Evolutionary conservation across 1,140 invertebrate species (phyloP).

Genomic region (Samia ricini): DNA sequence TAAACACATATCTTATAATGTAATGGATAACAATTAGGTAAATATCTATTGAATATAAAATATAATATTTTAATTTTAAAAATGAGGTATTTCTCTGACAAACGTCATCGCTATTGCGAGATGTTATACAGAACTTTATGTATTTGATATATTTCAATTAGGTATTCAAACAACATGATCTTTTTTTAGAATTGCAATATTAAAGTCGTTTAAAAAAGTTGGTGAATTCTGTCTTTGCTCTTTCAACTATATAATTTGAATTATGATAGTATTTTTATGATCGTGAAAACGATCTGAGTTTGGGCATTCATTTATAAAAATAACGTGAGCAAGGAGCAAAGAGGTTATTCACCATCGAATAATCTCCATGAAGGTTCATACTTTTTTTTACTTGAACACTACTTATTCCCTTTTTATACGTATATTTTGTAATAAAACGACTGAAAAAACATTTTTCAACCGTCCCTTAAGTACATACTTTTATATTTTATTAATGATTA

Average conservation of each 20-base stretch:
- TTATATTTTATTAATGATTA: background rate
- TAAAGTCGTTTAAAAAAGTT: background rate
- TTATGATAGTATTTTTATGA: background rate
- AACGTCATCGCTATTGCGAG: background rate
- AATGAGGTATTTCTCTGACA: conserved; percentile 4
- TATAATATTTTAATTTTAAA: background rate
- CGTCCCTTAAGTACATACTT: background rate
- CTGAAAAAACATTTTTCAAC: background rate
- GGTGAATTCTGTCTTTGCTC: background rate
- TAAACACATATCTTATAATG: conserved; percentile 14
- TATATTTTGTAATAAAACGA: background rate
- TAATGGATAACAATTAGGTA: conserved; percentile 7
- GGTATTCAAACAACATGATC: too few species aligned
- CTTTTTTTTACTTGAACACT: background rate
- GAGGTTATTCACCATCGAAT: background rate
- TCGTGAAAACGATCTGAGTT: background rate
- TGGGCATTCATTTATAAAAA: background rate
- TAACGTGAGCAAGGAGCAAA: background rate
- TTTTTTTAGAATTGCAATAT: too few species aligned
- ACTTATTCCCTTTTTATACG: background rate
- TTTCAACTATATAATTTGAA: background rate
- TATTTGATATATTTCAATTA: too few species aligned
- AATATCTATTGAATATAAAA: background rate
- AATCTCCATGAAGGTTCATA: background rate
- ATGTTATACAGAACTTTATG: background rate